phyloP scores from a whole-genome alignment of 1,140 invertebrate species.

The Oryctes rhinoceros region DNA sequence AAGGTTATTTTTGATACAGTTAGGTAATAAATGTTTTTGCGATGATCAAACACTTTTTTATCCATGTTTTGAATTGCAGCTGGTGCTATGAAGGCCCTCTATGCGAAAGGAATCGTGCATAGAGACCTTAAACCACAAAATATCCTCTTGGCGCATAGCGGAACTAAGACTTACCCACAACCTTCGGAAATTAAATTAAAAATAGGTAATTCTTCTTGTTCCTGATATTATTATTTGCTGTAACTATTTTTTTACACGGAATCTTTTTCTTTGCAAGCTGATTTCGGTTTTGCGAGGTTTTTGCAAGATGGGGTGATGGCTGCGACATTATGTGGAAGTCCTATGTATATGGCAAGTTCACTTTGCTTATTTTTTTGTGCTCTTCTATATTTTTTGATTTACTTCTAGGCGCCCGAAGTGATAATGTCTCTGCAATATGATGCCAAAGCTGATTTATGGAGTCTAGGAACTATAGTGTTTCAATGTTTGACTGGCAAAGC shows the following conservation, averaged over 20 bases:
- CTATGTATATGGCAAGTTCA: constrained; percentile 95
- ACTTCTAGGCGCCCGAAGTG: constrained; percentile 91
- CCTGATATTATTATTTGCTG: background rate
- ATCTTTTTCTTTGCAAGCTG: constrained; percentile 71
- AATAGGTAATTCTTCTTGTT: constrained; percentile 74
- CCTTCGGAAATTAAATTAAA: constrained; percentile 94
- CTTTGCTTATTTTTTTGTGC: background rate
- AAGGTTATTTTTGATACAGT: constrained; percentile 91
- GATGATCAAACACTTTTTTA: background rate
- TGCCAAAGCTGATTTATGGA: constrained; percentile 99
- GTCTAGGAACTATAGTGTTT: constrained; percentile 98
- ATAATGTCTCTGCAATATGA: constrained; percentile 99
- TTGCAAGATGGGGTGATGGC: constrained; percentile 99
- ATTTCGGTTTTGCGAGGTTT: constrained; percentile 99
- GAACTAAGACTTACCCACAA: constrained; percentile 78
- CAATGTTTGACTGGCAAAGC: constrained; percentile 98
- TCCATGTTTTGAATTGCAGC: constrained; percentile 65
- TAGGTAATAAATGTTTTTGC: constrained; percentile 69
- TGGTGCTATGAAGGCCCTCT: constrained; percentile 95
- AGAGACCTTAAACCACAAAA: constrained; percentile 99
- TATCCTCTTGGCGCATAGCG: constrained; percentile 88
- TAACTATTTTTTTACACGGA: background rate
- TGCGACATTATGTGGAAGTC: constrained; percentile 97
- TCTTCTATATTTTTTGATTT: background rate
- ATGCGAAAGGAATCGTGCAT: constrained; percentile 97